Evolutionary conservation across 2,797 vertebrate species (phyloP).

Genomic region (Pantherophis vulpinus): DNA sequence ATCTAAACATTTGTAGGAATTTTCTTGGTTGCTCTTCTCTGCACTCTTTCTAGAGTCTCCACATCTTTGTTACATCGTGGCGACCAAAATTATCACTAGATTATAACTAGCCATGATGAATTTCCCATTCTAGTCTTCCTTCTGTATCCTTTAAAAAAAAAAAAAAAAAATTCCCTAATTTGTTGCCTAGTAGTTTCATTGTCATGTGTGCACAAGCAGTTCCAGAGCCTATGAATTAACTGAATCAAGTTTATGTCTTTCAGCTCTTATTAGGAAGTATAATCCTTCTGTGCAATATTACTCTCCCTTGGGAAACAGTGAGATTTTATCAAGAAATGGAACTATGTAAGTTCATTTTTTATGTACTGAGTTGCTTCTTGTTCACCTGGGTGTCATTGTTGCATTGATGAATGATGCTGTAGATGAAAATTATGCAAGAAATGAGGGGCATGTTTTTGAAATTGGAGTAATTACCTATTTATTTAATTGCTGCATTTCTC

Average conservation of each 20-base stretch:
- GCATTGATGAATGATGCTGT: neutral
- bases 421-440: neutral
- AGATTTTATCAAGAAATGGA: rapidly evolving
- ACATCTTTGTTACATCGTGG: too few species aligned
- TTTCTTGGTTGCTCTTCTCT: neutral
- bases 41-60: too few species aligned
- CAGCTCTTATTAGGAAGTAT: conserved; percentile 66
- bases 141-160: neutral
- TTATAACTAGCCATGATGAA: neutral
- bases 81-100: neutral
- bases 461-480: neutral
- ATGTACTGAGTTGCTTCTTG: neutral
- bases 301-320: neutral
- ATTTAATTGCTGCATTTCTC: neutral
- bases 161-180: neutral
- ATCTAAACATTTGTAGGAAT: neutral
- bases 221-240: rapidly evolving
- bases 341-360: conserved; percentile 55
- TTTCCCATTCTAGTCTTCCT: neutral
- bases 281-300: conserved; percentile 54
- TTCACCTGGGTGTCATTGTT: neutral
- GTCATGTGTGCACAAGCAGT: neutral
- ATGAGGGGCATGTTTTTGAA: neutral
- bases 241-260: conserved; percentile 44
- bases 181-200: neutral